Evolutionary conservation across 2,113 vertebrate genomes (phyloP).

Genomic region (Nesoenas mayeri): DNA sequence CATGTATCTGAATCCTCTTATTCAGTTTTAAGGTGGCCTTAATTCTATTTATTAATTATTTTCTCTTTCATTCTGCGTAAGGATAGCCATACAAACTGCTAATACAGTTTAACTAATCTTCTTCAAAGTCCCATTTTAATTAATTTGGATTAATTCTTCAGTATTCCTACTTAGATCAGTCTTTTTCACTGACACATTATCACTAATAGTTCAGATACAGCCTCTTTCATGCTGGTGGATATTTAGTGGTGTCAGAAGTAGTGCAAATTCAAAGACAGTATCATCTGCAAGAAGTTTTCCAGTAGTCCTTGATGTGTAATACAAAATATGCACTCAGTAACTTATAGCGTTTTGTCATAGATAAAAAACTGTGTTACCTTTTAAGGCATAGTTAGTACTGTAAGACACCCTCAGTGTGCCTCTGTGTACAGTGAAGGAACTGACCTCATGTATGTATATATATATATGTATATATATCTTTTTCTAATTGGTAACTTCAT

Average conservation of each 20-base stretch:
- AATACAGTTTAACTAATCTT: not conserved
- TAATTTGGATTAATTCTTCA: conserved; percentile 25
- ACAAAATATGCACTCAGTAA: not conserved
- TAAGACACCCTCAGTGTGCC: not conserved
- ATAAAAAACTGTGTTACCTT: not conserved
- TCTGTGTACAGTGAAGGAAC: not conserved
- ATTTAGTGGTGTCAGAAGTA: not conserved
- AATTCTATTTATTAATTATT: conserved; percentile 12
- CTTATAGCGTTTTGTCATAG: not conserved
- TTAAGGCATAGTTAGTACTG: not conserved
- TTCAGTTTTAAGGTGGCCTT: not conserved
- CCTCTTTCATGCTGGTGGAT: not conserved
- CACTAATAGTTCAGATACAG: not conserved
- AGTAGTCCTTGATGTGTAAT: not conserved
- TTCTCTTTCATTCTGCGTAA: not conserved
- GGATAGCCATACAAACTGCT: not conserved
- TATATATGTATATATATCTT: not conserved
- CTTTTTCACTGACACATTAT: not conserved
- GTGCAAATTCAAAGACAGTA: not conserved
- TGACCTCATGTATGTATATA: not conserved
- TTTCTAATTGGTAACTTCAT: not conserved
- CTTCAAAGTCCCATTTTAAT: not conserved
- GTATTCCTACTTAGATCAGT: not conserved
- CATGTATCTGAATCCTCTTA: not conserved
- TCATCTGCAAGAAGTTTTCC: not conserved